phyloP scores from a whole-genome alignment of 2,797 vertebrate genomes.

The Sebastes steindachneri region DNA sequence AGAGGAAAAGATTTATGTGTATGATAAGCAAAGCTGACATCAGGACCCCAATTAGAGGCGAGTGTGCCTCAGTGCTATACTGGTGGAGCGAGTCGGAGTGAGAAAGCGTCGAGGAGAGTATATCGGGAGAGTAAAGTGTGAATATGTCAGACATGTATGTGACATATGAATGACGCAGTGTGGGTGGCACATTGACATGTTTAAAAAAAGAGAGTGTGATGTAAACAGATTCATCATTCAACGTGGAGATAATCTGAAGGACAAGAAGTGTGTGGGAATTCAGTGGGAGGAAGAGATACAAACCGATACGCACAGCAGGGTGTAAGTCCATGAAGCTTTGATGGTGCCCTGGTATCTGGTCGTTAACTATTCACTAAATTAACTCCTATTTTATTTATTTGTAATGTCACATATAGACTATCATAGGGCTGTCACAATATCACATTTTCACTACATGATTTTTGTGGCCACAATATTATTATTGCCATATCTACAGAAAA shows the following conservation, averaged over 20 bases:
- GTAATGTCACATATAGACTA: not conserved
- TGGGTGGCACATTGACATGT: not conserved
- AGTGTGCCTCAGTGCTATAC: constrained; percentile 18
- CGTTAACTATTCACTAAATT: not conserved
- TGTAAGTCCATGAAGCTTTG: not conserved
- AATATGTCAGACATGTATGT: not conserved
- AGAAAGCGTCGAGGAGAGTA: constrained; percentile 30
- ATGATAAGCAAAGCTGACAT: constrained; percentile 72
- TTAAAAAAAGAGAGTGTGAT: not conserved
- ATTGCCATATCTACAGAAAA: too few relatives aligned
- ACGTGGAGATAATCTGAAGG: not conserved
- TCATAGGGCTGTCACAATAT: too few relatives aligned
- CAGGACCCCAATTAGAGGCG: constrained; percentile 78
- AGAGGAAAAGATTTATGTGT: constrained; percentile 49
- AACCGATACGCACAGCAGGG: not conserved
- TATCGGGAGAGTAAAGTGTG: constrained; percentile 53
- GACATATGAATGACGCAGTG: not conserved
- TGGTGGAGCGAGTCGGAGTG: constrained; percentile 22
- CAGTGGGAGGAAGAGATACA: not conserved
- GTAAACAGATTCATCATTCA: not conserved
- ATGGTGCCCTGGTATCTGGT: not conserved
- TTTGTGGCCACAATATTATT: fast-evolving
- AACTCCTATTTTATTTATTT: not conserved
- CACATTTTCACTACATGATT: not conserved
- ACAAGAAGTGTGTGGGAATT: not conserved